Evolutionary conservation across 2,888 invertebrate species (phyloP), one percentile per base, ranked within the genome.

Genomic region (Drosophila anceps): DNA sequence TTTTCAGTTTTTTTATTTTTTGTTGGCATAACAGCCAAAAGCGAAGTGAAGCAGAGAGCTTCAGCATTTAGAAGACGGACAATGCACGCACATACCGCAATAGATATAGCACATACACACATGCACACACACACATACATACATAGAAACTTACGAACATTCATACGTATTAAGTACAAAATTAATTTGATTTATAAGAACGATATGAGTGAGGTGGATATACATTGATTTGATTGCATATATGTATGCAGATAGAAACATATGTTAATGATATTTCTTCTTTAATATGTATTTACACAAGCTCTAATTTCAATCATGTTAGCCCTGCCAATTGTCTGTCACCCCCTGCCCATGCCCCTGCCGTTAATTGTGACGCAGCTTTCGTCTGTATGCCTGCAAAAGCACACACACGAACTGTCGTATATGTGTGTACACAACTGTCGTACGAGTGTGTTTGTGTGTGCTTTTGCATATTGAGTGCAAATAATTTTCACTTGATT

Each of bases 401-500:
- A 15, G 18, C 46, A 59, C 48, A 44, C 10, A 20, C 24, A 24
- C 4, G 24, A 24, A 24, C 24, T 24, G n/a, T n/a, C n/a, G n/a
- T 24, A 24, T 24, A 24, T 24, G 24, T 24, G 24, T 24, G 24
- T 24, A 24, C 24, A 24, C 24, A 24, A 24, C 24, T 24, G 24
- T 24, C 24, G 24, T 24, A 24, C 4, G n/a, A n/a, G 4, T 24
- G 24, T 24, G 4, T 24, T 24, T 24, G 24, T 24, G 24, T 67
- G 64, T 73, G 71, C 41, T 63, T 80, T 80, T 88, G 88, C 88
- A 84, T 84, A 82, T 89, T 89, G 82, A 73, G 76, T 84, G 89
- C 88, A 78, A 85, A 87, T 78, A 84, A 74, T 87, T 84, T 87
- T 80, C 82, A 89, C 82, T 89, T 86, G 82, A 82, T 84, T 87